Percentiles rank a stretch among this genome's conserved stretches.
These are phyloP conservation scores for Ectobius pallidus DNA, from an alignment of 2,888 invertebrate species.

Conservation along the genomic window DNA sequence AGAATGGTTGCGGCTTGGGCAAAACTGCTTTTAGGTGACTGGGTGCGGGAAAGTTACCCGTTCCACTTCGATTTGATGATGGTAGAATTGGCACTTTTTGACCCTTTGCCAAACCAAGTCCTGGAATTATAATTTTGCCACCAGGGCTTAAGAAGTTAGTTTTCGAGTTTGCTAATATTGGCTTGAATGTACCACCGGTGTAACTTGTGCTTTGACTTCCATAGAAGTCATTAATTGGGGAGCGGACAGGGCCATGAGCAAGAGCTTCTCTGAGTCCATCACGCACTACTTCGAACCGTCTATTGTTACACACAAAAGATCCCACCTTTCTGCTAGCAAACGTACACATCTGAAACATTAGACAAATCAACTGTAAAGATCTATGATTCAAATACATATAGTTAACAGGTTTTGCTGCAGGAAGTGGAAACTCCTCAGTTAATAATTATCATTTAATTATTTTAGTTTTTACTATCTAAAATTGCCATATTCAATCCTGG, in stretches of 20 bases:
- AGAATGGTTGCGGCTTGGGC: constrained; percentile 13
- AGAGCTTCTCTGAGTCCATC: constrained; percentile 21
- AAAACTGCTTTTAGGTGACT: constrained; percentile 13
- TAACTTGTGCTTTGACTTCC: constrained; percentile 13
- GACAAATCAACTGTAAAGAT: neutral
- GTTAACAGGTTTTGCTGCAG: no score
- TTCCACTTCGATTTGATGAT: neutral
- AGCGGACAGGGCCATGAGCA: neutral
- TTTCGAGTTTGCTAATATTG: constrained; percentile 13
- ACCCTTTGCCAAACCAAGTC: constrained; percentile 3
- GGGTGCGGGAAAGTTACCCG: no score
- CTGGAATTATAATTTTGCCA: constrained; percentile 11
- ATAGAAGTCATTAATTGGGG: constrained; percentile 23
- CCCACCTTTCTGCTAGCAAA: constrained; percentile 25
- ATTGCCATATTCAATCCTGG: no score
- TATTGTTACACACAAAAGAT: constrained; percentile 3
- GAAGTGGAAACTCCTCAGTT: no score
- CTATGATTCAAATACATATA: neutral
- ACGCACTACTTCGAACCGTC: constrained; percentile 19
- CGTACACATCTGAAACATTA: constrained; percentile 17
- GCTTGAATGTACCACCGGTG: constrained; percentile 6
- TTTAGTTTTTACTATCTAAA: no score
- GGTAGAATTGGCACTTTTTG: constrained; percentile 9
- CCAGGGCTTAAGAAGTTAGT: neutral
- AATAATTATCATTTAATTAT: no score